A percentile compares a stretch with the other conserved stretches of the same genome.
Evolutionary conservation across 2,797 vertebrate species (phyloP).

Genomic region (Hemibagrus guttatus): DNA sequence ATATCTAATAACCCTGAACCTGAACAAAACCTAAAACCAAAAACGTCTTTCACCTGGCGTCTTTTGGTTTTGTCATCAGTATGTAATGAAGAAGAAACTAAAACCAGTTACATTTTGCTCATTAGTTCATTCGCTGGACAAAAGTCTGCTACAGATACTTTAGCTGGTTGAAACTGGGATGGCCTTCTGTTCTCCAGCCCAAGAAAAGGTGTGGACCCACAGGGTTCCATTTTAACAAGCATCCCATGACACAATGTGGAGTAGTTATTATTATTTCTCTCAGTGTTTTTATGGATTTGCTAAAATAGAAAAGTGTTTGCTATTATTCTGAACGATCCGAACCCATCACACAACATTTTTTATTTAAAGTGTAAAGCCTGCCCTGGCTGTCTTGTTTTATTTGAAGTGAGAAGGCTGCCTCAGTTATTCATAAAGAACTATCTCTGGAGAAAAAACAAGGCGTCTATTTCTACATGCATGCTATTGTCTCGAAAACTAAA

Average conservation of each 20-base stretch:
- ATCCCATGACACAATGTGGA: background rate
- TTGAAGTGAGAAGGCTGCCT: constrained; percentile 24
- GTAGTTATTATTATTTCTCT: background rate
- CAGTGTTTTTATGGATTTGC: background rate
- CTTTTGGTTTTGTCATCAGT: background rate
- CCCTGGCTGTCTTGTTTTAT: constrained; percentile 15
- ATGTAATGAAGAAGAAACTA: background rate
- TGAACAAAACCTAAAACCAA: no score
- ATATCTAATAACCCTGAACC: background rate
- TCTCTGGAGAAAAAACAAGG: background rate
- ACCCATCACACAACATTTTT: background rate
- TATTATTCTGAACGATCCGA: background rate
- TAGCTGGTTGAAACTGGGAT: background rate
- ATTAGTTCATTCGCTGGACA: background rate
- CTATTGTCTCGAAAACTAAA: background rate
- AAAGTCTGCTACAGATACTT: background rate
- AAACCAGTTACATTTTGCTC: background rate
- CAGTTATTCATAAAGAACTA: constrained; percentile 41
- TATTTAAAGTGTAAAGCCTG: background rate
- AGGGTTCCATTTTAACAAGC: constrained; percentile 6
- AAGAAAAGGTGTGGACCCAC: background rate
- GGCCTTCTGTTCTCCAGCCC: background rate
- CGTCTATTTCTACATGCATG: background rate
- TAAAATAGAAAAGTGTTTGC: background rate
- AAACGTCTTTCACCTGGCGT: no score